Evolutionary conservation across 2,113 vertebrate genomes (phyloP).

Genomic region (Oenanthe oenanthe): DNA sequence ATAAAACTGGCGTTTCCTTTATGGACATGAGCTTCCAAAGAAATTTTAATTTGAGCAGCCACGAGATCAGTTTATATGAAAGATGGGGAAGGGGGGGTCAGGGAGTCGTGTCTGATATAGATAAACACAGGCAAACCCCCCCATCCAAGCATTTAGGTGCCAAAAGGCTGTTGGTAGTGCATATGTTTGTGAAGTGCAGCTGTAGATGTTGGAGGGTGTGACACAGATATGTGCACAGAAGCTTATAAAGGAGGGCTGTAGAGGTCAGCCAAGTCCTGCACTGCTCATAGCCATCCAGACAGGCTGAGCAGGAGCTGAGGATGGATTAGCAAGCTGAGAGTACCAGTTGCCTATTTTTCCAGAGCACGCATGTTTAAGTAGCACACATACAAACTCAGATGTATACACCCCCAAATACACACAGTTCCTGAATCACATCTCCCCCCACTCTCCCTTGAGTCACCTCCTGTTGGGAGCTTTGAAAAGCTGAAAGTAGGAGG

Average conservation of each 20-base stretch:
- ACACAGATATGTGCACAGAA: background rate
- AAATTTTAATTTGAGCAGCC: background rate
- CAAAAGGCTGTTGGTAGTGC: rapidly evolving
- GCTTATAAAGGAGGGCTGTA: background rate
- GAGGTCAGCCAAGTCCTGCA: slow-evolving; percentile 30
- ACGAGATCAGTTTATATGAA: background rate
- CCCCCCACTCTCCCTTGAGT: slow-evolving; percentile 44
- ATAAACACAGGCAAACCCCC: background rate
- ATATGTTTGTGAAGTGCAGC: background rate
- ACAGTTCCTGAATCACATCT: slow-evolving; percentile 24
- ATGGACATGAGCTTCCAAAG: background rate
- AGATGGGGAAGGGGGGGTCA: background rate
- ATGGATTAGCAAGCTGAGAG: background rate
- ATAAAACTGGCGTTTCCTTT: background rate
- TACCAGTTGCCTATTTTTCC: background rate
- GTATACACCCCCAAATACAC: background rate
- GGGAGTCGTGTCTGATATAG: background rate
- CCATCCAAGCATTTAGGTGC: background rate
- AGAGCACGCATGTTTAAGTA: background rate
- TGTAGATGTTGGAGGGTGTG: background rate
- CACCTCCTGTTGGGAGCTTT: slow-evolving; percentile 30
- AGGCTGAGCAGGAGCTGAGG: slow-evolving; percentile 1
- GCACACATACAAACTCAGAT: background rate
- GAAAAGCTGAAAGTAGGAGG: slow-evolving; percentile 44
- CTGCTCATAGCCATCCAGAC: background rate